phyloP scores from a whole-genome alignment of 2,797 vertebrate species.

The Ceyx erithaca region DNA sequence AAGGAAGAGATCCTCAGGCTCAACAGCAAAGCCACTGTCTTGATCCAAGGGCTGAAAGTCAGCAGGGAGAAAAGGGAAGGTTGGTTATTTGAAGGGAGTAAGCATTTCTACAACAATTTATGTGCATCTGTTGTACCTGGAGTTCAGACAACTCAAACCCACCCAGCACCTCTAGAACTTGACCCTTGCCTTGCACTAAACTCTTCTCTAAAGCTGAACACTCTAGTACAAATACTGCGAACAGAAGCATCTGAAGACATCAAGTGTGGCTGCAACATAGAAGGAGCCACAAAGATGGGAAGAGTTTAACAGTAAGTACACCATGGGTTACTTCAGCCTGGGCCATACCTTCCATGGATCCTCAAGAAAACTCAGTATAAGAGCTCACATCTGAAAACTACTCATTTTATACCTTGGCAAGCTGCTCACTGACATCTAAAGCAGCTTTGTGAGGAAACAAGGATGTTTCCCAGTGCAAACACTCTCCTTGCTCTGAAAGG shows the following conservation, averaged over 20 bases:
- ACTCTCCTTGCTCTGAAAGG: not conserved
- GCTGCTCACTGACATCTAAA: not conserved
- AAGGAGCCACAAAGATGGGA: not conserved
- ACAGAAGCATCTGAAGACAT: not conserved
- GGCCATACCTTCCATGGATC: not conserved
- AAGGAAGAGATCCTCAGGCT: conserved; percentile 86
- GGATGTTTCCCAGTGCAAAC: not conserved
- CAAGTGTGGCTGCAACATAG: not conserved
- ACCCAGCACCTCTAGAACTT: not conserved
- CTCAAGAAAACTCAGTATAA: not conserved
- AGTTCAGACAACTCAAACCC: not conserved
- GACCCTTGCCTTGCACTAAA: not conserved
- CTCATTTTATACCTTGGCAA: not conserved
- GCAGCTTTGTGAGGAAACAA: not conserved
- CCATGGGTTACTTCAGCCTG: not conserved
- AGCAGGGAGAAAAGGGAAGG: not conserved
- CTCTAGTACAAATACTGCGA: not conserved
- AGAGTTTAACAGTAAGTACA: not conserved
- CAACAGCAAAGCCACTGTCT: conserved; percentile 84
- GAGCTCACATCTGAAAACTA: not conserved
- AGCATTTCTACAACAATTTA: not conserved
- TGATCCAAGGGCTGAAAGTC: conserved; percentile 78
- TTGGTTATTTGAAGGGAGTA: not conserved
- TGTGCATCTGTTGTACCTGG: not conserved
- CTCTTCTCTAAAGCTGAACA: not conserved